Evolutionary conservation across 2,797 vertebrate genomes (phyloP), one percentile per base, ranked within the genome.

Genomic region (Gymnoscopelus braueri): DNA sequence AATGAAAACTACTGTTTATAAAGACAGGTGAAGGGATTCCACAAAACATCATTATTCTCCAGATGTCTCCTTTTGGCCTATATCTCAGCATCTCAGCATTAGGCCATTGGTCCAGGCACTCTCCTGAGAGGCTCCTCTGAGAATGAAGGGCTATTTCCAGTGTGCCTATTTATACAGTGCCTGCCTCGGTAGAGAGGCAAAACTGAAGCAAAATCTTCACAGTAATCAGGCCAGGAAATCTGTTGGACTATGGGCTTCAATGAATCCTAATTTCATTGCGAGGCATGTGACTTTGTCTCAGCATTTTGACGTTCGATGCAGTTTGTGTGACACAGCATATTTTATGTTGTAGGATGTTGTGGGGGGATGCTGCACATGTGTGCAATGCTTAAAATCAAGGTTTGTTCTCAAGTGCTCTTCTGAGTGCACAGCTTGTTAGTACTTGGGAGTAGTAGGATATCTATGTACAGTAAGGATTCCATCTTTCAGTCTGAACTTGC

Each of bases 131-230:
- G 71, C 87, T 90, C 89, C 89, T 87, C 76, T 69, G 89, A 93
- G 91, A 91, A 73, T 70, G 75, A 72, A 80, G 65, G 76, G 85
- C 91, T 93, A 93, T 93, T 93, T 93, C 87, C 84, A 88, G 90
- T 63, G 65, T 75, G 77, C 69, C 92, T 93, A 93, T 94, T 93
- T 90, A 88, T 93, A 93, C 67, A 74, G 75, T 4, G 61, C 65
- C 81, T 77, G 79, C 80, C 86, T 87, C 83, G 85, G 82, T 74
- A 77, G 80, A 85, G 84, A 86, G 71, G 68, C 72, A 72, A 82
- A 87, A 89, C 1, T 79, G 77, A 89, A 91, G 79, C 61, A 69
- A 90, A 80, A 89, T 80, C 82, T 87, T 81, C 81, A 70, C 81
- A 74, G 88, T 75, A 88, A 92, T 89, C 90, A 88, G 87, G 90